Base-by-base conservation (phyloP, 2,113 vertebrate species). In the Myanophis thanlyinensis region DNA sequence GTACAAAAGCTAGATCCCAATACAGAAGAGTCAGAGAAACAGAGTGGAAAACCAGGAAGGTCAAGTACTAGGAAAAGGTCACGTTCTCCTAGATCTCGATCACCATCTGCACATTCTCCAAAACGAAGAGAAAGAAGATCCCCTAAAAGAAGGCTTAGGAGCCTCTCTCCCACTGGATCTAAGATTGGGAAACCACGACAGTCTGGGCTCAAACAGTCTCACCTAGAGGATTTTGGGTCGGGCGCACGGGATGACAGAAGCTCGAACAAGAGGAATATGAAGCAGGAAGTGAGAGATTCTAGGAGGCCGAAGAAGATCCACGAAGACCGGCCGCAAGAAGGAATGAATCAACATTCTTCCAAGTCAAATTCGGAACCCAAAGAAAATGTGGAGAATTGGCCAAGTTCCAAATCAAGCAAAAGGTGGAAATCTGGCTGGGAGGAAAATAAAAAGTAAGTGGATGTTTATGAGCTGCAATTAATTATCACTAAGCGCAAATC, bases 381-480 rank as follows among this genome's bases (percentile, higher is more conserved):
- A 96, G 99, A 99, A 27, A 97, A 98, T 3, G 88, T 97, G 89
- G 98, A 98, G 95, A 98, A 97, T 54, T 98, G 98, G 98, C 98
- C 94, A 95, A 97, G 97, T 89, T 97, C 97, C 49, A 98, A 98
- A 95, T 97, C 98, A 94, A 95, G 97, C 87, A 99, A 99, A 95
- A 97, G 98, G 95, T 99, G 99, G 99, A 99, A 98, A 95, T 98
- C 98, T 96, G 98, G 98, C 96, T 99, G 99, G 99, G 99, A 99
- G 96, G 99, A 99, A 96, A 99, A 95, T 95, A 99, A 99, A 97
- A 98, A 98, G 99, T 99, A 98, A 98, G 98, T 96, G 96, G 62
- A 90, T 80, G 4, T 48, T 85, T 93, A 93, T 80, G 56, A 87
- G 1, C 25, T 22, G 53, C 25, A 92, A 52, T 0, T n/a, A 88